Evolutionary conservation across 1,140 invertebrate genomes (phyloP), one percentile per base, ranked within the genome.

Genomic region (Drosophila gunungcola): DNA sequence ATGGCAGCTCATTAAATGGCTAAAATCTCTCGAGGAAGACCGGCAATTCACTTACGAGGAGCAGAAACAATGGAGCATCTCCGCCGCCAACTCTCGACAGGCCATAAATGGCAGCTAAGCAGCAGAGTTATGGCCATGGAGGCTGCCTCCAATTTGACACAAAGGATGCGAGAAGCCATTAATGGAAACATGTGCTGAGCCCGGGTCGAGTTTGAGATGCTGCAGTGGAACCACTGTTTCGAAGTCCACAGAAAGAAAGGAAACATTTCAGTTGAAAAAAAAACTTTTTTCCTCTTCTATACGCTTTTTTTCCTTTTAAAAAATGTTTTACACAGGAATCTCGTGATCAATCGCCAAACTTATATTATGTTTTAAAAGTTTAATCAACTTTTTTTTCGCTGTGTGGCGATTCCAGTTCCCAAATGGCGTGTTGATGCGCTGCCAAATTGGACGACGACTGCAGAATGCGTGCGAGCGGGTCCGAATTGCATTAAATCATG

Each of bases 381-480:
- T 1, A 29, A 29, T 32, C 29, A 32, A 6, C 29, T 7, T 32
- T 32, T 58, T 62, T 9, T 32, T 36, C 7, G 4, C 16, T 16
- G 54, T 52, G 34, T 41, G 3, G 32, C 10, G 21, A 36, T 51
- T 78, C 65, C 62, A 46, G 57, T 64, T 84, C 61, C 64, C 65
- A 74, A 89, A 89, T 90, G 80, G 85, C 80, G 84, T 89, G 84
- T 89, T 89, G 85, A 89, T 89, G 84, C 84, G 77, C 80, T 88
- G 84, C 85, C 84, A 88, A 88, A 89, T 84, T 88, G 80, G 76
- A 67, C 76, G 63, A n/a, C 32, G 64, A 72, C 57, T 64, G 75
- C 36, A 39, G 77, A 74, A 78, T 89, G 84, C 84, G 84, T 89
- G 77, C 61, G 78, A 88, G 68, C 54, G 36, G 38, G 46, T 64